These are phyloP conservation scores for Microcebus ravelobensis DNA, from an alignment of 2,113 vertebrate species.

Conservation along the genomic window DNA sequence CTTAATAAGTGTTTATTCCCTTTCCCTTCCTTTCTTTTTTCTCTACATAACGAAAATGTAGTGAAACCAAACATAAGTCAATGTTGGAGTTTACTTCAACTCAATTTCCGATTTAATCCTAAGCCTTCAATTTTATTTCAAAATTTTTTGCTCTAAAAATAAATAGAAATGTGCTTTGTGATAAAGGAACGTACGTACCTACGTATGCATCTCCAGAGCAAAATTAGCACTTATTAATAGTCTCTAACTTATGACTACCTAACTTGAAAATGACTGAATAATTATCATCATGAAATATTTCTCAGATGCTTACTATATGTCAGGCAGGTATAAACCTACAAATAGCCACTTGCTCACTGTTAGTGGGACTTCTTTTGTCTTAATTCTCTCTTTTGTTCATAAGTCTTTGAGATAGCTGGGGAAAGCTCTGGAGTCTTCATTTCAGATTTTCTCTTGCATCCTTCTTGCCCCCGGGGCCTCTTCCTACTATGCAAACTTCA, in stretches of 20 bases:
- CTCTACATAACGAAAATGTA: background rate
- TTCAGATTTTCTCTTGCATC: background rate
- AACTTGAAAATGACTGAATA: background rate
- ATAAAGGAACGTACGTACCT: background rate
- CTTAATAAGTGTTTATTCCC: background rate
- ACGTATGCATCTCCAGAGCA: background rate
- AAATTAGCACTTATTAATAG: background rate
- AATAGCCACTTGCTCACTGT: background rate
- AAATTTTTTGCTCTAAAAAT: background rate
- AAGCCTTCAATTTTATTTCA: constrained; percentile 23
- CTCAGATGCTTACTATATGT: background rate
- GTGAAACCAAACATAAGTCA: background rate
- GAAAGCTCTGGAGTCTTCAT: background rate
- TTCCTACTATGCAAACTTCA: rapidly evolving
- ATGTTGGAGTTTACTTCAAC: background rate
- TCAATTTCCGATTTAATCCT: background rate
- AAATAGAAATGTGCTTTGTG: background rate
- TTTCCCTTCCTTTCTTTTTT: background rate
- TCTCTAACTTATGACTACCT: background rate
- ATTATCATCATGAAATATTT: background rate
- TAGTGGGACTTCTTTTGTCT: background rate
- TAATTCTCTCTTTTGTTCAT: background rate
- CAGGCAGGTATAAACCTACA: background rate
- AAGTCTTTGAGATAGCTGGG: background rate
- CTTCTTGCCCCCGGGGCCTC: background rate